phyloP scores from a whole-genome alignment of 64 coral and sea anemone species.

The Porites lutea region DNA sequence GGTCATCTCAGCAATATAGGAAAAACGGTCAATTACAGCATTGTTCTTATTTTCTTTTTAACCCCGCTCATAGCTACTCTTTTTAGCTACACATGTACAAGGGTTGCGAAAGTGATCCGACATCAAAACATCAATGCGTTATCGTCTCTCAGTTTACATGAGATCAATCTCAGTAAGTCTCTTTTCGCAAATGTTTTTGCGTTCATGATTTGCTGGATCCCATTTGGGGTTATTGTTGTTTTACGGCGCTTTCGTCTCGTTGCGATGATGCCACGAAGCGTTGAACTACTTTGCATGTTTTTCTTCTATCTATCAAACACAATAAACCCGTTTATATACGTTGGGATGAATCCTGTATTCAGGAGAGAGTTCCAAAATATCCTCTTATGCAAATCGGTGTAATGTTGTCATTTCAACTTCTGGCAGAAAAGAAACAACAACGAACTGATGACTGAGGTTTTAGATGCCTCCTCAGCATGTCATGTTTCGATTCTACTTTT shows the following conservation, averaged over 20 bases:
- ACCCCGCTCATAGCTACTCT: background rate
- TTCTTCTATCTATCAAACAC: background rate
- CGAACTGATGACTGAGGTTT: too few relatives aligned
- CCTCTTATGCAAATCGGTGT: background rate
- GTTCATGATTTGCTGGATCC: constrained; percentile 18
- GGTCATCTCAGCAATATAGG: background rate
- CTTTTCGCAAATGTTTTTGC: constrained; percentile 5
- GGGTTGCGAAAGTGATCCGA: background rate
- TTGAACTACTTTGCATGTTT: constrained; percentile 8
- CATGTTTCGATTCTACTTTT: too few relatives aligned
- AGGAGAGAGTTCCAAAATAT: too few relatives aligned
- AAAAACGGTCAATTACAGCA: background rate
- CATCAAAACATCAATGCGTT: background rate
- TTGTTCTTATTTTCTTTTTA: background rate
- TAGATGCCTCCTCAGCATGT: too few relatives aligned
- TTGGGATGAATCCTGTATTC: too few relatives aligned
- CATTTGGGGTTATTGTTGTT: constrained; percentile 7
- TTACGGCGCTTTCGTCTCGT: constrained; percentile 1
- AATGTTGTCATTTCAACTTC: too few relatives aligned
- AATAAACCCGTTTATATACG: background rate
- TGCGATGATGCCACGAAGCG: background rate
- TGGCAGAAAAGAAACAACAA: too few relatives aligned
- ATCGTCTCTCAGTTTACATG: too few relatives aligned
- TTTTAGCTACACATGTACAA: background rate
- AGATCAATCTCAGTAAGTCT: constrained; percentile 1